Evolutionary conservation across 1,140 invertebrate genomes (phyloP), one percentile per base, ranked within the genome.

Genomic region (Dryas iulia): DNA sequence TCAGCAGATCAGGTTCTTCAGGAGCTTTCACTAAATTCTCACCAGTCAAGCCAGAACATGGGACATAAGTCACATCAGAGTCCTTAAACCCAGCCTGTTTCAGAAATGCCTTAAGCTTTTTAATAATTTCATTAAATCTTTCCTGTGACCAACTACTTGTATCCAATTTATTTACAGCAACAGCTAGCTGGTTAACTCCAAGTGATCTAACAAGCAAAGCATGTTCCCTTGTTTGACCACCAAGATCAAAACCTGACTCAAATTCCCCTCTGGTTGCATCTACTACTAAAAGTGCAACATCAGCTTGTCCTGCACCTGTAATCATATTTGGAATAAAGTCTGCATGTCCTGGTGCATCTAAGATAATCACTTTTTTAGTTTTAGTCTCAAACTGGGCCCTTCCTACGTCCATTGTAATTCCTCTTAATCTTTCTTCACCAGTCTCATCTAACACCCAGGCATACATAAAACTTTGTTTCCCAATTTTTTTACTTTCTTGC

Each of bases 291-390:
- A 99, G 92, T 28, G 98, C 98, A 6, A 98, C 98, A 93, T 99
- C 99, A 25, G 99, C 98, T 92, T 99, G 98, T 10, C 98, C 97
- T 25, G 98, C 98, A 56, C 98, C 98, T 28, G 96, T 98, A 66
- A 99, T 99, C 98, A 99, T 99, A 82, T 99, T 99, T 0, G 99
- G 98, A 82, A 99, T 99, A 84, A 99, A 99, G 91, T 99, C 95
- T 93, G 96, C 98, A 88, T 99, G 99, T 0, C 99, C 99, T 2
- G 99, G 99, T 59, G 98, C 98, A 94, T 99, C 99, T 21, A 99
- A 89, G 53, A 99, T 91, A 3, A 96, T 97, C 1, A 98, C 94
- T 58, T 94, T 93, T 91, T 98, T 98, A 12, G 95, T 95, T 35
- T 95, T 94, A 2, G 98, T 99, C 90, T 99, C 97, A 93, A 99